Base-by-base conservation (phyloP, 2,113 vertebrate species). In the Lutjanus erythropterus region DNA sequence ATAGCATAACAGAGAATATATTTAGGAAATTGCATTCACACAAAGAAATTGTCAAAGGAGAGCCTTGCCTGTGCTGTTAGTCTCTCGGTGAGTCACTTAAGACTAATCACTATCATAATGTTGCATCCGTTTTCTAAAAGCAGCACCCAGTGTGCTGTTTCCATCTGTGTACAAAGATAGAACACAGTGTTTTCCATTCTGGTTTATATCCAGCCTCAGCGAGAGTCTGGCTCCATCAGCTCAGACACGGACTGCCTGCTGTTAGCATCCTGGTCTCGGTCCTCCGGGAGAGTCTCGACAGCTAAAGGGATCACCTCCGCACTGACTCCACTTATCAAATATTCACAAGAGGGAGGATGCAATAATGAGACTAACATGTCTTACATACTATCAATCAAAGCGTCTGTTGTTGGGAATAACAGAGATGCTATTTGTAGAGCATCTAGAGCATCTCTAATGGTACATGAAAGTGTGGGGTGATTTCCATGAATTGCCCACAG, bases 251-350 rank as follows among this genome's bases (percentile, higher is more conserved):
- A 29, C 64, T 53, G 47, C 52, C 71, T 84, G 84, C 80, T 79
- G 79, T 75, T 72, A 59, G 75, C 62, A 71, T 77, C 53, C 49
- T 49, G 25, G 10, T 69, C 71, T 75, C 37, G 14, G 41, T 44
- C 58, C 69, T 73, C 33, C 33, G 77, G 72, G 74, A 71, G 42
- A 31, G 25, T 61, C 64, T 75, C 33, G 74, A n/a, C 58, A 77
- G 55, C 59, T 42, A 31, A 71, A 41, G 59, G 68, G 47, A 82
- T 75, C 71, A 67, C 77, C 65, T 68, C 66, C 52, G 25, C 75
- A 52, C 42, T 35, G 39, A 78, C 23, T 89, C 60, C 69, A 66
- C 46, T 72, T 33, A 72, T 89, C 31, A 82, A 78, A 82, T 70
- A 89, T 88, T 86, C 78, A 89, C 44, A 29, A 66, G 39, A 59